Conservation (phyloP, 2,888 invertebrate genomes). For the Petrolisthes cinctipes region DNA sequence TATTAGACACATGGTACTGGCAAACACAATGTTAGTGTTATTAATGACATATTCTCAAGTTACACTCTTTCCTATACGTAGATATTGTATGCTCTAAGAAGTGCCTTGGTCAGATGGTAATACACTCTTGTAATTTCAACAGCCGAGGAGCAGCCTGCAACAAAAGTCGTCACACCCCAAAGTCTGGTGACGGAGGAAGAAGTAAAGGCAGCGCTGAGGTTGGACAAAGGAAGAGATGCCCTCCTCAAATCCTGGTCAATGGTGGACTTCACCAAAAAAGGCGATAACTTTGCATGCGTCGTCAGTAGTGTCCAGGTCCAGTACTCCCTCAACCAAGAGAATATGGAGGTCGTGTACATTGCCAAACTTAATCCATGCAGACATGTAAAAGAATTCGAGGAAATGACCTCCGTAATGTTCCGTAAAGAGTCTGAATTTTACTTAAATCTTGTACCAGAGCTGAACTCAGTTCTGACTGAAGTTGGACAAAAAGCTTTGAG, state of each 20-base stretch:
- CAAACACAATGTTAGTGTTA: no score
- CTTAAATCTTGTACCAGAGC: conserved; percentile 10
- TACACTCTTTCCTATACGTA: no score
- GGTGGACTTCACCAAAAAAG: conserved; percentile 49
- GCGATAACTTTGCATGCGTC: conserved; percentile 55
- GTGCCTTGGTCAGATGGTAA: no score
- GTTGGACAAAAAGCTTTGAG: conserved; percentile 6
- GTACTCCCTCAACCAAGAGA: conserved; percentile 6
- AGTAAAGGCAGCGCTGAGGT: conserved; percentile 28
- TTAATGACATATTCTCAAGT: no score
- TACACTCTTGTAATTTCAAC: no score
- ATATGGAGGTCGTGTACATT: conserved; percentile 34
- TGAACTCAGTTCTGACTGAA: conserved; percentile 17
- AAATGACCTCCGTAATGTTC: conserved; percentile 2
- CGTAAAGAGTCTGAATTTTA: conserved; percentile 43
- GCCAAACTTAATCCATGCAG: conserved; percentile 48
- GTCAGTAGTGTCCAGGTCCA: conserved; percentile 48
- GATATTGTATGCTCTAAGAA: no score
- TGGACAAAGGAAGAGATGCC: conserved; percentile 52
- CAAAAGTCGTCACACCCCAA: conserved; percentile 16
- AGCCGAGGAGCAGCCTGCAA: no score
- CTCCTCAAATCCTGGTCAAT: conserved; percentile 33
- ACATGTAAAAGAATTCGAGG: not conserved
- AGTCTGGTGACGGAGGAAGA: conserved; percentile 41
- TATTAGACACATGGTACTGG: no score